These are phyloP conservation scores for Podargus strigoides DNA, from an alignment of 2,797 vertebrate species.

Conservation along the genomic window DNA sequence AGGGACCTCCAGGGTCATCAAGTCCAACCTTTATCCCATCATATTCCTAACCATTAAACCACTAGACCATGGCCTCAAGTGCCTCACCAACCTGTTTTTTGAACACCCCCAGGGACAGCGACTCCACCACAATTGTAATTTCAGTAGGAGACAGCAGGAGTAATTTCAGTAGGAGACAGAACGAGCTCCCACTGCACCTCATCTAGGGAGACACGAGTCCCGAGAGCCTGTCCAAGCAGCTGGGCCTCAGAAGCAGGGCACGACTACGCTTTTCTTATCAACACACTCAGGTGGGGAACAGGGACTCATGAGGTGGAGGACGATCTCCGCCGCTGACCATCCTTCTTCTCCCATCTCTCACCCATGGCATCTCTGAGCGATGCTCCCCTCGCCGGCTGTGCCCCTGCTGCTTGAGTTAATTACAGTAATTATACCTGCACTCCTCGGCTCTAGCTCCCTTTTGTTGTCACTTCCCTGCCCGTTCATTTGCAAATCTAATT, in stretches of 20 bases:
- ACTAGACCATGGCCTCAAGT: too few species aligned
- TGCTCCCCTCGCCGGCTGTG: slow-evolving; percentile 37
- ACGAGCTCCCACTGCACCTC: not conserved
- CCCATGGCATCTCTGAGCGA: not conserved
- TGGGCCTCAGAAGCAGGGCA: not conserved
- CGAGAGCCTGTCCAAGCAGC: not conserved
- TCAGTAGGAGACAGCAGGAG: too few species aligned
- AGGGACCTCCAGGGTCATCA: too few species aligned
- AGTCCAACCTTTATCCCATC: too few species aligned
- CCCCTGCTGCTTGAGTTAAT: slow-evolving; percentile 84
- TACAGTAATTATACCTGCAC: slow-evolving; percentile 85
- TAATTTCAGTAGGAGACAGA: not conserved
- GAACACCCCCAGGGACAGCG: too few species aligned
- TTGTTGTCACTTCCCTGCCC: slow-evolving; percentile 76
- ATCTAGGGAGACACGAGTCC: not conserved
- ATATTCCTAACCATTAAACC: too few species aligned
- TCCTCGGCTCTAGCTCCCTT: slow-evolving; percentile 70
- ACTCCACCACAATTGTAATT: too few species aligned
- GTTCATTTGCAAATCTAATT: slow-evolving; percentile 82
- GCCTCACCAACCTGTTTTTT: too few species aligned
- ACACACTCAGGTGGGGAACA: fast-evolving
- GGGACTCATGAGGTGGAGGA: not conserved
- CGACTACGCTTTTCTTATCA: fast-evolving
- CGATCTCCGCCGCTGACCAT: not conserved
- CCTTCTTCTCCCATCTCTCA: slow-evolving; percentile 6